phyloP scores from a whole-genome alignment of 2,797 vertebrate species.

The Choloepus didactylus region DNA sequence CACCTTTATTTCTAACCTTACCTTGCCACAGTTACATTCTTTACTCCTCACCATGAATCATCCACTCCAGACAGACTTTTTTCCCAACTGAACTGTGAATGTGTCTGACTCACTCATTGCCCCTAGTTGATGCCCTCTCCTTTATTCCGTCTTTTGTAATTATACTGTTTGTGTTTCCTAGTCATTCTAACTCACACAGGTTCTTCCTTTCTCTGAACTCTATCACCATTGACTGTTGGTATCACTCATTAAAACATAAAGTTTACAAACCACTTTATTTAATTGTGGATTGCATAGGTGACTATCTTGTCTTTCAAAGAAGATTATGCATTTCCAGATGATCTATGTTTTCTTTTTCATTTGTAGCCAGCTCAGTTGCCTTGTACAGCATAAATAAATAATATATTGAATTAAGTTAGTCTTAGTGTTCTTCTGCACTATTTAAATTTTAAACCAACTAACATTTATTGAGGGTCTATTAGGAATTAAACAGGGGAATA shows the following conservation, averaged over 20 bases:
- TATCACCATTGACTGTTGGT: neutral
- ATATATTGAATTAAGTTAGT: neutral
- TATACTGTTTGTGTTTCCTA: neutral
- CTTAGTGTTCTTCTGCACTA: neutral
- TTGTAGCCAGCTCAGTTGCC: neutral
- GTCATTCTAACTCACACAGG: neutral
- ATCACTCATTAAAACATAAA: neutral
- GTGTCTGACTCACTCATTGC: neutral
- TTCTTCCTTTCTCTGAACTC: neutral
- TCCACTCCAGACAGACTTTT: neutral
- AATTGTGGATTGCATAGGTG: neutral
- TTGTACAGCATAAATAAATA: conserved; percentile 52
- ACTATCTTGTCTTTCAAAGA: conserved; percentile 34
- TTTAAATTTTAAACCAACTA: conserved; percentile 41
- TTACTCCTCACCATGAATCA: neutral
- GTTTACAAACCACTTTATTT: neutral
- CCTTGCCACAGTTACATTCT: neutral
- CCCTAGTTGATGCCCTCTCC: neutral
- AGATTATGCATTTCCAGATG: neutral
- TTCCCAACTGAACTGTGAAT: neutral
- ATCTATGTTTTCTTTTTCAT: conserved; percentile 37
- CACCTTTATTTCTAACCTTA: neutral
- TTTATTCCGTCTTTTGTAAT: neutral
- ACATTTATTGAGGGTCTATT: neutral
- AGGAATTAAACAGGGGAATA: neutral